Base-by-base conservation (phyloP, 1,140 invertebrate species). In the Whitmania pigra region DNA sequence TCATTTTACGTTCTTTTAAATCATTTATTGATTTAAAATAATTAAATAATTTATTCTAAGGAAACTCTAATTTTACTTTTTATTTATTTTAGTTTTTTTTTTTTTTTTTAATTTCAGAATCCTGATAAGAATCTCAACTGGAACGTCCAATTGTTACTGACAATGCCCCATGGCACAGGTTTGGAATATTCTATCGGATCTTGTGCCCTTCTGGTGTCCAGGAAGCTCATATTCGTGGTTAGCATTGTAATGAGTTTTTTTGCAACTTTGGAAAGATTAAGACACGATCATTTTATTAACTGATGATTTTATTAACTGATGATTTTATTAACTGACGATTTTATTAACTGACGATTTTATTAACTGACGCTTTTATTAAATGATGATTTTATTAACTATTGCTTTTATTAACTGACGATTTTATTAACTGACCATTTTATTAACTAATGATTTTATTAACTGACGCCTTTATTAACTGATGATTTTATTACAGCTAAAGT, bases 81-180 rank as follows among this genome's bases (percentile, higher is more conserved):
- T n/a, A n/a, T n/a, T n/a, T n/a, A 55, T 29, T 27, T 11, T 71
- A 18, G 17, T 31, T 54, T 29, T 36, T 3, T 6, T 15, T 31
- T 22, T 7, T 67, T 13, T 67, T 63, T 20, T 67, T 0, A 67
- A 27, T 67, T 57, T 18, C 74, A 84, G 82, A 84, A 87, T 67
- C 88, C 89, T 0, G 84, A 85, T 53, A 78, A 89, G 15, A 87
- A 87, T 76, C 80, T 87, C 60, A 89, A 89, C 76, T 96, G 93
- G 92, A 86, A 87, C 27, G 87, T 94, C 36, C 90, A 93, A 80
- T 91, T 91, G 87, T 92, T 92, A 80, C 83, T 96, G 75, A 87
- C 92, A 40, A 90, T 93, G 74, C 92, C 93, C 69, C 22, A 31
- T 20, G 72, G 74, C 53, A 92, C 92, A 22, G 57, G 57, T 63